Percentiles rank a stretch among this genome's conserved stretches.
These are phyloP conservation scores for Drosophila dives DNA, from an alignment of 2,888 invertebrate genomes.

Conservation along the genomic window DNA sequence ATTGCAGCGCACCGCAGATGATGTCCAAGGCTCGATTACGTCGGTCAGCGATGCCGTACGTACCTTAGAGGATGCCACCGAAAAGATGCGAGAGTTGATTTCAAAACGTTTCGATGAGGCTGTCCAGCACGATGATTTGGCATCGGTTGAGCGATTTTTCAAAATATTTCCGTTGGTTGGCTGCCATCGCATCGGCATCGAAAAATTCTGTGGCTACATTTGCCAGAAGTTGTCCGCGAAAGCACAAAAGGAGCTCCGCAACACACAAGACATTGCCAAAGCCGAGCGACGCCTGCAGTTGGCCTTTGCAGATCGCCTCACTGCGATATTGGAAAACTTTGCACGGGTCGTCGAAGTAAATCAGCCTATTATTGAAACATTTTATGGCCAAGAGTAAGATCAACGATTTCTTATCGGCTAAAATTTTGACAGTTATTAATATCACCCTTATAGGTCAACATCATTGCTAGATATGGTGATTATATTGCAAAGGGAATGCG, in stretches of 20 bases:
- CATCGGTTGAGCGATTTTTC: slow-evolving; percentile 96
- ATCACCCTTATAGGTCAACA: slow-evolving; percentile 84
- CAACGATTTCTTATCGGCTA: background rate
- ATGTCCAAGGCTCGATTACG: slow-evolving; percentile 88
- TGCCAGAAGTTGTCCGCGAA: slow-evolving; percentile 90
- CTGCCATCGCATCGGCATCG: slow-evolving; percentile 95
- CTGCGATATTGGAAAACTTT: slow-evolving; percentile 93
- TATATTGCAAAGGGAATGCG: slow-evolving; percentile 92
- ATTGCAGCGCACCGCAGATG: slow-evolving; percentile 90
- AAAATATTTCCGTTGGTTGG: slow-evolving; percentile 98
- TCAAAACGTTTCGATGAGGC: slow-evolving; percentile 95
- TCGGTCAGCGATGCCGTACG: slow-evolving; percentile 85
- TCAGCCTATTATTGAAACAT: slow-evolving; percentile 95
- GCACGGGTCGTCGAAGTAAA: slow-evolving; percentile 94
- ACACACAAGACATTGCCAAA: slow-evolving; percentile 88
- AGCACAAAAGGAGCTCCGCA: slow-evolving; percentile 89
- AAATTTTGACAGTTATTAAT: background rate
- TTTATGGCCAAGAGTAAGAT: slow-evolving; percentile 88
- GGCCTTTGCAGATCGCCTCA: slow-evolving; percentile 94
- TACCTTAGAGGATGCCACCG: slow-evolving; percentile 90
- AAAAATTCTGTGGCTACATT: slow-evolving; percentile 94
- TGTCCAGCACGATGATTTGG: slow-evolving; percentile 93
- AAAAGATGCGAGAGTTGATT: slow-evolving; percentile 87
- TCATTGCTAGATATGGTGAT: slow-evolving; percentile 89
- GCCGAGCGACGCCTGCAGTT: slow-evolving; percentile 91